Conservation (phyloP, 2,797 vertebrate species). For the Sebastiscus albofasciatus region DNA sequence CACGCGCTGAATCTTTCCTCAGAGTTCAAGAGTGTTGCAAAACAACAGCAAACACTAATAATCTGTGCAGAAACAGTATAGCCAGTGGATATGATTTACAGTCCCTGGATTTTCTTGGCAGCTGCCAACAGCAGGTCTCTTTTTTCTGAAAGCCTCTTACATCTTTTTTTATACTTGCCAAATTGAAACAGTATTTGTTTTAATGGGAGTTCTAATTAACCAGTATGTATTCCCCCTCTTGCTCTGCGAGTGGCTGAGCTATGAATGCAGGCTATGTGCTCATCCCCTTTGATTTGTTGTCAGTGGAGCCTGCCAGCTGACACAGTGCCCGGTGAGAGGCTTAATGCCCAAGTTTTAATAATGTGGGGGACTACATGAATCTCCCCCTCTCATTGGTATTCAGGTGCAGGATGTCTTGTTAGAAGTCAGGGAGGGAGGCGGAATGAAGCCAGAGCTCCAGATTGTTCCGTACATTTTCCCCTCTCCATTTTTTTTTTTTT, state of each 20-base stretch:
- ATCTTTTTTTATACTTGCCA: conserved; percentile 84
- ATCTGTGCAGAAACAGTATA: conserved; percentile 81
- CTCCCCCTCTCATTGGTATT: conserved; percentile 86
- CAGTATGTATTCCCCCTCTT: conserved; percentile 80
- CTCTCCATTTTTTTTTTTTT: conserved; percentile 66
- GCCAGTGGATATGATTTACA: conserved; percentile 84
- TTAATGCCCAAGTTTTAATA: conserved; percentile 88
- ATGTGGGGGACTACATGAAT: conserved; percentile 82
- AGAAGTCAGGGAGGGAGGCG: conserved; percentile 82
- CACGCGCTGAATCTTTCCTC: conserved; percentile 59
- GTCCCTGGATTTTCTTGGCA: conserved; percentile 83
- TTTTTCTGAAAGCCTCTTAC: conserved; percentile 85
- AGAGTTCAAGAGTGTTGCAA: conserved; percentile 76
- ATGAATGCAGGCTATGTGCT: conserved; percentile 83
- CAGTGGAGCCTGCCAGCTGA: conserved; percentile 84
- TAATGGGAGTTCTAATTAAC: conserved; percentile 87
- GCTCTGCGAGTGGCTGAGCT: conserved; percentile 77
- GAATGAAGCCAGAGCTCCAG: conserved; percentile 78
- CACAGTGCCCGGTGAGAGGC: conserved; percentile 83
- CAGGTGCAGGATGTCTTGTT: conserved; percentile 84
- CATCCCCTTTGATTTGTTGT: conserved; percentile 85
- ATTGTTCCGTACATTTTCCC: conserved; percentile 77
- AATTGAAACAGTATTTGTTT: conserved; percentile 87
- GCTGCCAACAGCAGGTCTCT: conserved; percentile 79
- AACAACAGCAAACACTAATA: conserved; percentile 77